Evolutionary conservation across 2,113 vertebrate genomes (phyloP), one percentile per base, ranked within the genome.

Genomic region (Gymnobelideus leadbeateri): DNA sequence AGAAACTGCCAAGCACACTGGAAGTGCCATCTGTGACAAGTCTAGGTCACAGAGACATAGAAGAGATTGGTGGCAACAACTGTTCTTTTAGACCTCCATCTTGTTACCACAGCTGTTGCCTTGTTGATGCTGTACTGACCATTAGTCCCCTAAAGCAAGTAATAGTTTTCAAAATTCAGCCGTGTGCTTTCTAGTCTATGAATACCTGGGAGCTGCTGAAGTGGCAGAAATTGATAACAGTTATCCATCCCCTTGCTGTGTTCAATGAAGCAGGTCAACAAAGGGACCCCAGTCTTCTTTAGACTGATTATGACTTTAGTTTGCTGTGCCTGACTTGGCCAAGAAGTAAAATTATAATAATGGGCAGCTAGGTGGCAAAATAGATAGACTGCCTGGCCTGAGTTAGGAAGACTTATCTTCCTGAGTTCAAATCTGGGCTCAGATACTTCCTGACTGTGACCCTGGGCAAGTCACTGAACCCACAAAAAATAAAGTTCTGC

Each of bases 1-100:
- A 95, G 68, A 91, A 93, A 54, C 51, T 91, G 92, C 84, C 91
- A 51, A 89, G 51, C 37, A 92, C 47, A 51, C 37, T 55, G n/a
- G 11, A 47, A 51, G 25, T 89, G 31, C 37, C 84, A 23, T 92
- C 91, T 46, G 16, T 47, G 53, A 84, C 0, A 90, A 10, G 2
- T 61, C 37, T 9, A 37, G 52, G 68, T 91, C 26, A 77, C 53
- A 77, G 52, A 91, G 91, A 90, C 28, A 77, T 21, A 51, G 51
- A 31, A 84, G 91, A 54, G 9, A 43, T 8, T 9, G 52, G n/a
- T 55, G 23, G 61, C 25, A 5, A 50, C 61, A 49, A n/a, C 8
- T 90, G 16, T 24, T n/a, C 28, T 46, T 92, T n/a, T 43, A 55
- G 46, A 31, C n/a, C 93, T n/a, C 57, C 94, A 61, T 50, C 51